These are phyloP conservation scores for Struthio camelus DNA, from an alignment of 2,113 vertebrate species.

Conservation along the genomic window DNA sequence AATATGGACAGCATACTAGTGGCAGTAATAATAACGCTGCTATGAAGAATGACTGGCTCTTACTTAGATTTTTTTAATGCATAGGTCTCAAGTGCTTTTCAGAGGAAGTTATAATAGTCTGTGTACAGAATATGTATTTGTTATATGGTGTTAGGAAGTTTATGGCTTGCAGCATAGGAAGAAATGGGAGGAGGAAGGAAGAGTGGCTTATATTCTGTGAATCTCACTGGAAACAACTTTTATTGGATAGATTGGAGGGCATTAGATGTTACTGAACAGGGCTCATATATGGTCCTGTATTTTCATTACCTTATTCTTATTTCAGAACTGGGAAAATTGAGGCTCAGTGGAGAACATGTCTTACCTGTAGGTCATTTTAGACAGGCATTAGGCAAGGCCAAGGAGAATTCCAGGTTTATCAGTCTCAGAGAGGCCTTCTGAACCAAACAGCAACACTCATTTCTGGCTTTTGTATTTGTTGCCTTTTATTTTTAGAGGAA, in stretches of 20 bases:
- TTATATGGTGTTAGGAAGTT: neutral
- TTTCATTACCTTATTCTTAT: neutral
- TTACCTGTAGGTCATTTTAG: neutral
- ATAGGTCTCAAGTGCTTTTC: neutral
- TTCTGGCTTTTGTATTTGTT: neutral
- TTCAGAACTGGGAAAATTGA: neutral
- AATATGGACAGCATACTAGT: neutral
- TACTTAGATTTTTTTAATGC: neutral
- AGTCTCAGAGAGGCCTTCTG: neutral
- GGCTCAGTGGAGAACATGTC: neutral
- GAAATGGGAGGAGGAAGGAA: neutral
- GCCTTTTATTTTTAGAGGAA: neutral
- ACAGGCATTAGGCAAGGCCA: neutral
- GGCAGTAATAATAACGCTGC: neutral
- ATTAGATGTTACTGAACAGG: neutral
- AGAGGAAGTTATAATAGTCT: neutral
- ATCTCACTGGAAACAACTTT: neutral
- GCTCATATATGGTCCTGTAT: neutral
- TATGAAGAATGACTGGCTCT: neutral
- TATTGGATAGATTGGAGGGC: neutral
- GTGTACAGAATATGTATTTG: rapidly evolving
- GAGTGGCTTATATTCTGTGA: neutral
- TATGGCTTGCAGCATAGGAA: neutral
- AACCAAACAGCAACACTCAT: neutral
- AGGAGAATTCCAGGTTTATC: neutral